Evolutionary conservation across 2,797 vertebrate genomes (phyloP).

Genomic region (Rhynchonycteris naso): DNA sequence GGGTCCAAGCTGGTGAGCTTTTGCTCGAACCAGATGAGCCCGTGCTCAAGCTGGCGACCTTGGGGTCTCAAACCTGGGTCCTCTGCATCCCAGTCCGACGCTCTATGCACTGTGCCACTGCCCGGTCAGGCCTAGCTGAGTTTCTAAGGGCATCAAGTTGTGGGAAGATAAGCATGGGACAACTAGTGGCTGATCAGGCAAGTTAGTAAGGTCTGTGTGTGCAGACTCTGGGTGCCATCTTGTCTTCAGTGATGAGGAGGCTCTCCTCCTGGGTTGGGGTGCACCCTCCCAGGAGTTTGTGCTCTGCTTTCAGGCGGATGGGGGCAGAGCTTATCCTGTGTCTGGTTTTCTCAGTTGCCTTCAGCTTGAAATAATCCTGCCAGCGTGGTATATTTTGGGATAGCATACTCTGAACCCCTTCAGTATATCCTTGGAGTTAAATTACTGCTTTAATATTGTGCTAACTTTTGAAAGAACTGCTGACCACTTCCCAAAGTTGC

Average conservation of each 20-base stretch:
- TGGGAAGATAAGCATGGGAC: neutral
- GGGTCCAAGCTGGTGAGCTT: too few species aligned
- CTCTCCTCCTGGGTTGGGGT: neutral
- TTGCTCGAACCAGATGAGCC: too few species aligned
- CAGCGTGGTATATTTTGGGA: neutral
- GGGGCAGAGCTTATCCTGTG: neutral
- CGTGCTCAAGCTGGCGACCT: too few species aligned
- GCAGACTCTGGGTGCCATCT: neutral
- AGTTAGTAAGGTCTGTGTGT: neutral
- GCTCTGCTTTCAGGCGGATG: neutral
- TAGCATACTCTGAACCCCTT: neutral
- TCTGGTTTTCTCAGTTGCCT: neutral
- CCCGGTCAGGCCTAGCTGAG: too few species aligned
- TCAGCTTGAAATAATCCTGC: neutral
- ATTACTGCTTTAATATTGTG: neutral
- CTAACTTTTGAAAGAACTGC: neutral
- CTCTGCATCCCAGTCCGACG: too few species aligned
- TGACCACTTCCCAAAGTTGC: neutral
- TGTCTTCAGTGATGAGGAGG: neutral
- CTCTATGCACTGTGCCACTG: too few species aligned
- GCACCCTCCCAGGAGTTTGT: neutral
- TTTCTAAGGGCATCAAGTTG: neutral
- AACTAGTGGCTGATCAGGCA: neutral
- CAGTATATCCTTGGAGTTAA: neutral
- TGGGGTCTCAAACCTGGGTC: too few species aligned